Base-by-base conservation (phyloP, 2,113 vertebrate species). In the Rhegmatorhina hoffmannsi region DNA sequence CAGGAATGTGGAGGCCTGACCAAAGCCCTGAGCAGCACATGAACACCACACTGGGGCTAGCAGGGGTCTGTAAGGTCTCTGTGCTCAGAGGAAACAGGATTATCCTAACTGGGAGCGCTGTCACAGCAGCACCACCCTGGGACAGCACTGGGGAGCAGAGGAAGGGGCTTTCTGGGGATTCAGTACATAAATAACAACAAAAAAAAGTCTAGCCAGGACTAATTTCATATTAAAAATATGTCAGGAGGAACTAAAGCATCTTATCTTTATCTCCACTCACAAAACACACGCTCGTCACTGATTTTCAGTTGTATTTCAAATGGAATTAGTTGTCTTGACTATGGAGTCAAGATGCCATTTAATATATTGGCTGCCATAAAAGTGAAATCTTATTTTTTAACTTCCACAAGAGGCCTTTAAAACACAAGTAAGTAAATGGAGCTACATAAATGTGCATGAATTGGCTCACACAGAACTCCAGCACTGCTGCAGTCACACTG, bases 91-190 rank as follows among this genome's bases (percentile, higher is more conserved):
- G 64, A n/a, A 80, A 40, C 7, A 29, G 9, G 26, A 59, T 80
- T 40, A 7, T 43, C 58, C 60, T 38, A 52, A 59, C 55, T 0
- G 0, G 29, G 44, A 94, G 34, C 0, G 0, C 17, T 44, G 44
- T 9, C 17, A 31, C 36, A 82, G 74, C 34, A 49, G 18, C 1
- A 53, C 34, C 73, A 33, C 3, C 36, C 46, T 0, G 2, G 66
- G 33, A 69, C 43, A 53, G 31, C 0, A 16, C 16, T 31, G 49
- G 9, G 24, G 5, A 70, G 24, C 5, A 29, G 4, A 70, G 21
- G 7, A 29, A 13, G 26, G 18, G 9, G 12, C 9, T 40, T 50
- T 36, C 55, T 46, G 16, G 7, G 31, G 20, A 49, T 17, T 7
- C 14, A 14, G 34, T 16, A n/a, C 29, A 62, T 21, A 34, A 8